Base-by-base conservation (phyloP, 2,888 invertebrate genomes). In the Tuta absoluta region DNA sequence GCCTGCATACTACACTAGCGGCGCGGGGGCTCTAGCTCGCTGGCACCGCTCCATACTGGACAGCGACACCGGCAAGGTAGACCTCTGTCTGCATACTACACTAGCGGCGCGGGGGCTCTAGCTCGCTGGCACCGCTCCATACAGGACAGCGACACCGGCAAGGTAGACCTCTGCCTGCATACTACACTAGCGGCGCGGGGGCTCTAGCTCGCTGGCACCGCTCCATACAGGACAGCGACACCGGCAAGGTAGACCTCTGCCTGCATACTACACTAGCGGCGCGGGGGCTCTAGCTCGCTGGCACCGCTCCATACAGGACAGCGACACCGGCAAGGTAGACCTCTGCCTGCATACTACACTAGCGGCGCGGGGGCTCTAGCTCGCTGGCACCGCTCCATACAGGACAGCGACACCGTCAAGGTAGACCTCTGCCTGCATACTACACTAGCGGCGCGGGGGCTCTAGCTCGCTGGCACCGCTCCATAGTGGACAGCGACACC, bases 241-340 rank as follows among this genome's bases (percentile, higher is more conserved):
- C 81, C n/a, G 89, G 92, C 68, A 91, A 89, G 83, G 92, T 91
- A 21, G n/a, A n/a, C n/a, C n/a, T n/a, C n/a, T n/a, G n/a, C n/a
- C n/a, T n/a, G n/a, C n/a, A n/a, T n/a, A n/a, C n/a, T n/a, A n/a
- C n/a, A n/a, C n/a, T n/a, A n/a, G n/a, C n/a, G n/a, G n/a, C n/a
- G n/a, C n/a, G n/a, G n/a, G n/a, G n/a, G n/a, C n/a, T n/a, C n/a
- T n/a, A n/a, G 4, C 51, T 11, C 51, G 17, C 82, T 93, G 91
- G 85, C 93, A 93, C 72, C 89, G 93, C 73, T 84, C 91, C 71
- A 2, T 85, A 4, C n/a, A 87, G 62, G 87, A 88, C 75, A 68
- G 75, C 68, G 82, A 87, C 68, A 84, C 81, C n/a, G 89, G 92
- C 68, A 91, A 89, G 83, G 92, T 91, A 21, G n/a, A n/a, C n/a